A percentile compares a stretch with the other conserved stretches of the same genome.
These are phyloP conservation scores for Drosophila cardini DNA, from an alignment of 1,140 invertebrate genomes.

Conservation along the genomic window DNA sequence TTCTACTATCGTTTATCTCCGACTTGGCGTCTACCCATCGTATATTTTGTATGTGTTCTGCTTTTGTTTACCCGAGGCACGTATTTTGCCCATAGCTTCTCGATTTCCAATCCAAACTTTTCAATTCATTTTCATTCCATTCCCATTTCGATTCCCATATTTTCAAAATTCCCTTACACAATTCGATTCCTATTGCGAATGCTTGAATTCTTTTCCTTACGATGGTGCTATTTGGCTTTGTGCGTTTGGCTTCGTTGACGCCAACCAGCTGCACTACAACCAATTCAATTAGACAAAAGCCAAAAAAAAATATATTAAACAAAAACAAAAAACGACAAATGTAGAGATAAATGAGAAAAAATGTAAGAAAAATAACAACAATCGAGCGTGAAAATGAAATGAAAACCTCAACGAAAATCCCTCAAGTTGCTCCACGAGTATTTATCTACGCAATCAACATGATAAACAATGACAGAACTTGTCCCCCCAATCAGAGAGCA, in stretches of 20 bases:
- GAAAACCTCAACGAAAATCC: not conserved
- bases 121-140: not conserved
- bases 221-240: conserved; percentile 19
- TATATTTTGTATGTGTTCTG: conserved; percentile 11
- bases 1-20: conserved; percentile 28
- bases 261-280: conserved; percentile 24
- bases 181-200: conserved; percentile 6
- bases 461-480: conserved; percentile 38
- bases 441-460: conserved; percentile 40
- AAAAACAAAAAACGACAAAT: too few species aligned
- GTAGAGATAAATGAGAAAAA: not conserved
- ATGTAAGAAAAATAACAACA: not conserved
- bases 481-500: conserved; percentile 15
- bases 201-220: conserved; percentile 4
- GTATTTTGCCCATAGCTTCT: conserved; percentile 20
- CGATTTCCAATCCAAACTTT: not conserved
- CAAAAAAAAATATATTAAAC: conserved; percentile 9
- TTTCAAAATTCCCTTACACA: not conserved
- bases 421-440: conserved; percentile 8
- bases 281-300: conserved; percentile 48
- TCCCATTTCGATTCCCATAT: not conserved
- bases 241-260: conserved; percentile 45
- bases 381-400: conserved; percentile 8
- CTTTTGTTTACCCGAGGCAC: conserved; percentile 38
- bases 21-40: conserved; percentile 2